Evolutionary conservation across 2,113 vertebrate genomes (phyloP), one percentile per base, ranked within the genome.

Genomic region (Sturnira hondurensis): DNA sequence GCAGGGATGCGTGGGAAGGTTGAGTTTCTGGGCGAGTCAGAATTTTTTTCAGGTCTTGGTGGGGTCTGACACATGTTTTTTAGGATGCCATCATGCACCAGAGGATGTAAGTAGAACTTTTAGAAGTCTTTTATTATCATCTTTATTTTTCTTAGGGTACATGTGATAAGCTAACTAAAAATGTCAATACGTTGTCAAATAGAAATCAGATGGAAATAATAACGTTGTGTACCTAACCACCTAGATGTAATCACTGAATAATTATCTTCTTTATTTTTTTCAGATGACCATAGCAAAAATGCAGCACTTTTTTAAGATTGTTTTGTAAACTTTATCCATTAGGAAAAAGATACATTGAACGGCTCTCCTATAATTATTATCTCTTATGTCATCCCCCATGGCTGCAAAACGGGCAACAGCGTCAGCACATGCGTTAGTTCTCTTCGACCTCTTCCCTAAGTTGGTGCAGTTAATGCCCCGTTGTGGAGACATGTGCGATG

Each of bases 351-450:
- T 8, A 4, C 43, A 5, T 3, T 4, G 17, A 4, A 2, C 1
- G 8, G 1, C 3, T 1, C 11, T 31, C 43, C 38, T 3, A 1
- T 7, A 0, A 2, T 7, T 19, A 2, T 7, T 19, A n/a, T 33
- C 36, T 5, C 0, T 0, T 4, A n/a, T 28, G 3, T 10, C 31
- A 1, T 50, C 33, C 58, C 41, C 5, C 24, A 3, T 1, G 13
- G 26, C 15, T 12, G 58, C 1, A 1, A 14, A 7, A 2, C 0
- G 5, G 12, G 61, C 12, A 2, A 19, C 5, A 15, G 47, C 1
- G 24, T 3, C 47, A 5, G 36, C 4, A 3, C 4, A 3, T 20
- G 4, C 6, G 33, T 58, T 54, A 28, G 33, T 50, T 26, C 38
- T 10, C 68, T 19, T 31, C 14, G 1, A 0, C 20, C 36, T 1